phyloP scores from a whole-genome alignment of 2,113 vertebrate species.

The Lanius ludovicianus region DNA sequence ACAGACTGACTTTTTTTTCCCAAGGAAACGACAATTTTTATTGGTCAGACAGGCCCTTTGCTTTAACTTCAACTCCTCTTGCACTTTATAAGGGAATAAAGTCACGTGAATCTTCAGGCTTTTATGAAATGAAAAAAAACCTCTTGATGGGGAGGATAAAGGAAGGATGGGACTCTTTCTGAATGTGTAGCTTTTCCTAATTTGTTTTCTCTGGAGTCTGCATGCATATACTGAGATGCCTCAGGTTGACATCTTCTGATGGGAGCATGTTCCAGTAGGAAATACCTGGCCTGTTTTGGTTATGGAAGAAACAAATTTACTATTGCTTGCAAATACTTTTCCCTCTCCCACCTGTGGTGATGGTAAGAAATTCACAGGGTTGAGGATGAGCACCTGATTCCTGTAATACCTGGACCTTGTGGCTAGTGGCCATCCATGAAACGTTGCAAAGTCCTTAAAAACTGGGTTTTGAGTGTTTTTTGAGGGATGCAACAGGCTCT shows the following conservation, averaged over 20 bases:
- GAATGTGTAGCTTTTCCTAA: not conserved
- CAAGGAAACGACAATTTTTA: not conserved
- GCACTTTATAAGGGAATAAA: not conserved
- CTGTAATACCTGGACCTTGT: not conserved
- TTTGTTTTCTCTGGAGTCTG: not conserved
- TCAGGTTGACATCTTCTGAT: not conserved
- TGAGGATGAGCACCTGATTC: not conserved
- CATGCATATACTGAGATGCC: not conserved
- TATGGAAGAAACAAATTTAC: not conserved
- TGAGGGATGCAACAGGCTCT: not conserved
- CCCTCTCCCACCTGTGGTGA: not conserved
- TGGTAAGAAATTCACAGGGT: not conserved
- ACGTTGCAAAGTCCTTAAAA: not conserved
- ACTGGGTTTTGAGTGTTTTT: not conserved
- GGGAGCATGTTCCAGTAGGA: not conserved
- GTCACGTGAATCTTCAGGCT: not conserved
- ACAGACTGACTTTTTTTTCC: not conserved
- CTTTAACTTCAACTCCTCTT: not conserved
- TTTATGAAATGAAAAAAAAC: not conserved
- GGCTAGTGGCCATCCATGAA: not conserved
- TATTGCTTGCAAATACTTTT: not conserved
- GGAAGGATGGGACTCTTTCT: not conserved
- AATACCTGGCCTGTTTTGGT: not conserved
- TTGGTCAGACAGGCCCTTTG: not conserved
- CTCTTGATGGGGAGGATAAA: not conserved